Percentiles rank a stretch among this genome's conserved stretches.
These are phyloP conservation scores for Loxodonta africana DNA, from an alignment of 2,113 vertebrate genomes.

Conservation along the genomic window DNA sequence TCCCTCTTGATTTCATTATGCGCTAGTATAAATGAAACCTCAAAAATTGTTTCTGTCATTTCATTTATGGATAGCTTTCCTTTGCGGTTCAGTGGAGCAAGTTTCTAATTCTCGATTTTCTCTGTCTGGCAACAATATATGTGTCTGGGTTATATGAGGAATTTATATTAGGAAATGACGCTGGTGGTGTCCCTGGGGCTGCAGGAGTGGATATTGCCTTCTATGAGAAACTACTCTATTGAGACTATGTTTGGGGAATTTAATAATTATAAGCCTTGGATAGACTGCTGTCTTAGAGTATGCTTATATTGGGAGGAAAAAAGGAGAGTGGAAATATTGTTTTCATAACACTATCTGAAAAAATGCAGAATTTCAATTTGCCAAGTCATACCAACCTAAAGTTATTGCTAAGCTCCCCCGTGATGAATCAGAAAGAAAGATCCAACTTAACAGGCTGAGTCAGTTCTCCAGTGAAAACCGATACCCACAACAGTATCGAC, in stretches of 20 bases:
- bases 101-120: neutral
- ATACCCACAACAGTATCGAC: slow-evolving; percentile 51
- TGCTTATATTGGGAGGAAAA: neutral
- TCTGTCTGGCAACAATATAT: neutral
- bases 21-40: slow-evolving; percentile 34
- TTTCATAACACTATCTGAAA: slow-evolving; percentile 36
- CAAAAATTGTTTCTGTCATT: slow-evolving; percentile 31
- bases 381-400: slow-evolving; percentile 28
- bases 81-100: neutral
- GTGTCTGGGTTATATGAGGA: neutral
- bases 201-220: neutral
- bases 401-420: slow-evolving; percentile 21
- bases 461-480: slow-evolving; percentile 47
- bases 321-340: neutral
- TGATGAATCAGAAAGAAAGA: slow-evolving; percentile 73
- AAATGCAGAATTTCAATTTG: slow-evolving; percentile 48
- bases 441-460: slow-evolving; percentile 22
- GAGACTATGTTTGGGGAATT: neutral
- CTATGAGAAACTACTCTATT: neutral
- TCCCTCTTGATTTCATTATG: slow-evolving; percentile 55
- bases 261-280: neutral
- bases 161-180: neutral
- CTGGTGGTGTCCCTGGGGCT: neutral
- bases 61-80: slow-evolving; percentile 50
- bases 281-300: neutral